Conservation (phyloP, 1,140 invertebrate species). For the Lineus longissimus region DNA sequence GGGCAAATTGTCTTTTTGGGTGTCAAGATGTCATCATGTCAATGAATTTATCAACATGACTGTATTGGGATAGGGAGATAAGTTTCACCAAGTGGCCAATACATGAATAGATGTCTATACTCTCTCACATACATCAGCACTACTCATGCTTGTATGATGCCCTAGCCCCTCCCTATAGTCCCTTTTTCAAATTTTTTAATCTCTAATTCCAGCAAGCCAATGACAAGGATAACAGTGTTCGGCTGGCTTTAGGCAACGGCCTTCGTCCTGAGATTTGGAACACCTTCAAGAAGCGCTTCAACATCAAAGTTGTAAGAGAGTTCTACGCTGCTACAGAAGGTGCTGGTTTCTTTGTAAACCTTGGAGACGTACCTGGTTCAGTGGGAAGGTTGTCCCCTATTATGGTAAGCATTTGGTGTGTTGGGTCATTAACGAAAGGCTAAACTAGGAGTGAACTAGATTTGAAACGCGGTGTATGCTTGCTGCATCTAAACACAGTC, state of each 20-base stretch:
- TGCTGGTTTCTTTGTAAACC: conserved; percentile 71
- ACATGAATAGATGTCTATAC: too few relatives aligned
- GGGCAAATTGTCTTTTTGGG: neutral
- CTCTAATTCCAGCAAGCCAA: conserved; percentile 21
- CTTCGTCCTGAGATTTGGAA: conserved; percentile 91
- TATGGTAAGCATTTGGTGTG: conserved; percentile 21
- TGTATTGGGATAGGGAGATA: too few relatives aligned
- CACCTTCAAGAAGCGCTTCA: conserved; percentile 79
- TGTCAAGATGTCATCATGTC: neutral
- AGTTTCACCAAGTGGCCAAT: neutral
- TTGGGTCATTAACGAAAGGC: neutral
- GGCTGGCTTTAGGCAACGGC: conserved; percentile 56
- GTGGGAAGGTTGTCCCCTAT: conserved; percentile 33
- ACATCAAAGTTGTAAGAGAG: conserved; percentile 77
- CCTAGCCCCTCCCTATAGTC: neutral
- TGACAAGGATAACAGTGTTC: conserved; percentile 17
- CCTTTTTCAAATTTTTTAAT: neutral
- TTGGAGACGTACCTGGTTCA: conserved; percentile 28
- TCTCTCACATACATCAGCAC: neutral
- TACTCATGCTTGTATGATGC: neutral
- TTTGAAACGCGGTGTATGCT: too few relatives aligned
- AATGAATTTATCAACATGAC: neutral
- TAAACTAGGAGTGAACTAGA: too few relatives aligned
- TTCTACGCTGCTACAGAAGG: conserved; percentile 97
- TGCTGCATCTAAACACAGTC: too few relatives aligned